Evolutionary conservation across 2,797 vertebrate genomes (phyloP).

Genomic region (Syndactyla subalaris): DNA sequence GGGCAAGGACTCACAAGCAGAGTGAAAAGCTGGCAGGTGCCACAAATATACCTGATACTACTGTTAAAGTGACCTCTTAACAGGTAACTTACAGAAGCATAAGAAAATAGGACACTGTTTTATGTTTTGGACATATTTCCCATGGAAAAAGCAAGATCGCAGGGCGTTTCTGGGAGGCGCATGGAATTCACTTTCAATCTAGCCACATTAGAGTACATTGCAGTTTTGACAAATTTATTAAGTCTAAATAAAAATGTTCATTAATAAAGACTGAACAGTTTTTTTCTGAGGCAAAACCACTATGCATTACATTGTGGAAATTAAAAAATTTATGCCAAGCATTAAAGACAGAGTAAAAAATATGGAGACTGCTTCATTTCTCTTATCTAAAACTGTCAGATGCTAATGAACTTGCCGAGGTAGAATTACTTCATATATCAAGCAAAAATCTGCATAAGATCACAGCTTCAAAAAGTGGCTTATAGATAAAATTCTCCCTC

Average conservation of each 20-base stretch:
- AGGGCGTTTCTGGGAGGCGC: neutral
- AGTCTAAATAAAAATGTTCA: neutral
- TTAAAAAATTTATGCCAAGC: slow-evolving; percentile 8
- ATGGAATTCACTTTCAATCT: neutral
- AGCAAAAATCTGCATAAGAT: neutral
- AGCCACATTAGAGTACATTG: neutral
- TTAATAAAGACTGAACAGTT: slow-evolving; percentile 11
- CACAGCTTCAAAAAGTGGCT: neutral
- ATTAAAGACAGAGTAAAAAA: neutral
- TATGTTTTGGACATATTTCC: neutral
- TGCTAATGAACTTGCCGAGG: slow-evolving; percentile 4
- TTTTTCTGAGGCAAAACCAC: slow-evolving; percentile 26
- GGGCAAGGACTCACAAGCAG: neutral
- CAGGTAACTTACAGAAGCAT: neutral
- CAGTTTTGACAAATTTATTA: neutral
- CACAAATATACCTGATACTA: neutral
- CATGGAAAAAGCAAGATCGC: neutral
- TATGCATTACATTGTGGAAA: neutral
- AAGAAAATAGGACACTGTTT: neutral
- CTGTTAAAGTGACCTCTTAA: neutral
- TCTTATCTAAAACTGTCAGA: slow-evolving; percentile 26
- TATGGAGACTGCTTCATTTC: slow-evolving; percentile 5
- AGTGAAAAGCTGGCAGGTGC: neutral
- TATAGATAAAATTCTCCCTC: neutral
- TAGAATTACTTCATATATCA: neutral